phyloP scores from a whole-genome alignment of 1,140 invertebrate genomes.

The Bombus pyrosoma region DNA sequence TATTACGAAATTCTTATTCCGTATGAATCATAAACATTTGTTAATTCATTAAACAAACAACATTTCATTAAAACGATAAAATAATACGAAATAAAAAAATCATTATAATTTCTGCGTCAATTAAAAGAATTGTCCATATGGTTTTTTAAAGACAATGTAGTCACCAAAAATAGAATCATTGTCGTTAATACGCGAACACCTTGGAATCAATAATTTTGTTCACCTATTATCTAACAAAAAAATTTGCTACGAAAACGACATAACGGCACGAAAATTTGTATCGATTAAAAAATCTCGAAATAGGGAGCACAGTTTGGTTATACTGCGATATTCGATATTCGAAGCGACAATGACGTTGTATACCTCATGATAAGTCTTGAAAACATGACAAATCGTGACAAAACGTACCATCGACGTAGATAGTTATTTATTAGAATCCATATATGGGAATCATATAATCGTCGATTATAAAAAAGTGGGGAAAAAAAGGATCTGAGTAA shows the following conservation, averaged over 20 bases:
- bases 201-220: not conserved
- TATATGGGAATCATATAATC: not conserved
- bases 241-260: not conserved
- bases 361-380: not conserved
- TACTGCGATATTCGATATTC: not conserved
- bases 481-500: not conserved
- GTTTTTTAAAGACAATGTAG: not conserved
- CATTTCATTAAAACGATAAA: not conserved
- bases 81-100: not conserved
- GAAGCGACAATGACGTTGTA: not conserved
- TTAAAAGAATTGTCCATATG: constrained; percentile 23
- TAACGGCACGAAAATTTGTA: not conserved
- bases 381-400: constrained; percentile 11
- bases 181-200: not conserved
- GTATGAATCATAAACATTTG: not conserved
- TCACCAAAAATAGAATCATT: constrained; percentile 2
- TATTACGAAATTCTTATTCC: not conserved
- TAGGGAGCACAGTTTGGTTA: not conserved
- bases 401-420: not conserved
- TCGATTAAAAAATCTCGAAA: not conserved
- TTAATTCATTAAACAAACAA: not conserved
- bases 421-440: constrained; percentile 8
- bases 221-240: not conserved
- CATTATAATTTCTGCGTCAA: not conserved
- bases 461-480: not conserved